Evolutionary conservation across 1,140 invertebrate species (phyloP), one percentile per base, ranked within the genome.

Genomic region (Drosophila ogumai): DNA sequence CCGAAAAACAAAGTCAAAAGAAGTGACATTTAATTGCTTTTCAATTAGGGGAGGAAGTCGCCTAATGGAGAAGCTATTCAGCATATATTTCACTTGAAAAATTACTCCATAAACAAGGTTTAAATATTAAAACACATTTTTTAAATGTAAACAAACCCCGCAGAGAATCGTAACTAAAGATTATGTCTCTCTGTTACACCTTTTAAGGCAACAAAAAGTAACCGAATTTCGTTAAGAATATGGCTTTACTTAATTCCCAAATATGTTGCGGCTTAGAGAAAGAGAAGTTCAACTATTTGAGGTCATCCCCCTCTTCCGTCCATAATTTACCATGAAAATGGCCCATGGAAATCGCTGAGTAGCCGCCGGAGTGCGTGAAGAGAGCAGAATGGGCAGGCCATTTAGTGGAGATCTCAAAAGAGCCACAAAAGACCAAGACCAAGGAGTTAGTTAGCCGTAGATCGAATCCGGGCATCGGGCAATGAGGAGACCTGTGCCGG

Each of bases 21-120:
- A 44, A 66, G 73, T 68, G 79, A 79, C 71, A 79, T 67, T 73
- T 88, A 80, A 87, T 87, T 87, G 82, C 64, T 82, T 82, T 87
- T 80, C 79, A 87, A 82, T 87, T 72, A 79, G 25, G 34, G 19
- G 5, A 25, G 22, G 8, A 17, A 46, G 19, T 46, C 19, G 15
- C 38, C 31, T 47, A 34, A 34, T 43, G 40, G 52, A 28, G 32
- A 3, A 19, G 13, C 12, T 2, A 22, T n/a, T 22, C 17, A 36
- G 17, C 19, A 22, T 22, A 38, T 34, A 34, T 55, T 36, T 36
- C 1, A 36, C 13, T 5, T 15, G n/a, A 17, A 17, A 40, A 56
- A 13, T 17, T 17, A 13, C n/a, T 34, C n/a, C 3, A 52, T 52
- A 50, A 32, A 17, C 13, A 12, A 9, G 49, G 43, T 22, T 44